Evolutionary conservation across 2,797 vertebrate species (phyloP).

Genomic region (Pampus argenteus): DNA sequence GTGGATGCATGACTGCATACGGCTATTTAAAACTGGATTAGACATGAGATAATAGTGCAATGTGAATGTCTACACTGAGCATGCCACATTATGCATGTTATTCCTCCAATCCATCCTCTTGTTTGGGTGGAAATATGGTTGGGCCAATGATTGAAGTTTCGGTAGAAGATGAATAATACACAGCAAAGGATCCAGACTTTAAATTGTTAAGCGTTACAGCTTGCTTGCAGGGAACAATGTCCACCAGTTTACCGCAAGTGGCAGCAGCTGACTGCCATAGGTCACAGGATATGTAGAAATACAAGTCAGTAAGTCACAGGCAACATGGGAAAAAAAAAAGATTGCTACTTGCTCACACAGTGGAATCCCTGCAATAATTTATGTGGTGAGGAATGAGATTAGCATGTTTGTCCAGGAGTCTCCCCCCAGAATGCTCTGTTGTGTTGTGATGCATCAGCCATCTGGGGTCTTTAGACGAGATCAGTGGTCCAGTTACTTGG

Average conservation of each 20-base stretch:
- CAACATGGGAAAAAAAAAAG: slow-evolving; percentile 16
- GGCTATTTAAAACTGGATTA: slow-evolving; percentile 27
- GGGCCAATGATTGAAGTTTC: too few species aligned
- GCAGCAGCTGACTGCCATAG: slow-evolving; percentile 29
- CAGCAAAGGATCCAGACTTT: background rate
- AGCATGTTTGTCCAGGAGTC: slow-evolving; percentile 31
- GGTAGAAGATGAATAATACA: too few species aligned
- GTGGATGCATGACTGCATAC: slow-evolving; percentile 3
- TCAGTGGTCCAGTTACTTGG: slow-evolving; percentile 66
- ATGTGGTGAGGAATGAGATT: slow-evolving; percentile 40
- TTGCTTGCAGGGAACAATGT: slow-evolving; percentile 4
- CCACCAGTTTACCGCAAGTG: slow-evolving; percentile 11
- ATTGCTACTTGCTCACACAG: slow-evolving; percentile 23
- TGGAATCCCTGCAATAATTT: slow-evolving; percentile 42
- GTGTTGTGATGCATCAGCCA: slow-evolving; percentile 74
- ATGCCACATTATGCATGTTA: too few species aligned
- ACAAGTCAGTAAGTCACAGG: slow-evolving; percentile 9
- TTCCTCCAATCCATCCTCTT: background rate
- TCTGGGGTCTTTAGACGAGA: slow-evolving; percentile 75
- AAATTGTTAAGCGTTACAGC: background rate
- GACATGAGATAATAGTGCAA: background rate
- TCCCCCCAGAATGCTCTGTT: slow-evolving; percentile 38
- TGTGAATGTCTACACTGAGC: too few species aligned
- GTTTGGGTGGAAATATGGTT: too few species aligned
- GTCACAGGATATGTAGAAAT: slow-evolving; percentile 25